Conservation (phyloP, 2,888 invertebrate species). For the Junonia oenone region DNA sequence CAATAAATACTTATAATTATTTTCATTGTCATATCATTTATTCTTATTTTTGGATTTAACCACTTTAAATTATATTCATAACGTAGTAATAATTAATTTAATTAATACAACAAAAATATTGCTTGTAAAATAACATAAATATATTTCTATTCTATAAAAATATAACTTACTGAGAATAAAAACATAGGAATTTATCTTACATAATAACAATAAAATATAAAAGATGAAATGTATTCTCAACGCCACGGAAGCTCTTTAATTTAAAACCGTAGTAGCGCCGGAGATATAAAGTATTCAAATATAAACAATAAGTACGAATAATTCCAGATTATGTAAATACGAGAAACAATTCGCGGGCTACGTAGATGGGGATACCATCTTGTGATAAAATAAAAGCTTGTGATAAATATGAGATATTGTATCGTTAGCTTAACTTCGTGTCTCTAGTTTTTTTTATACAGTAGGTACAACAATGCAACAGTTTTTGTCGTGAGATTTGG, state of each 20-base stretch:
- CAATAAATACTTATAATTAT: too few species aligned
- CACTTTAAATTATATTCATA: too few species aligned
- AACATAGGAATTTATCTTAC: not conserved
- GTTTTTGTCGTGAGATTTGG: too few species aligned
- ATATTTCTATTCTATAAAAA: not conserved
- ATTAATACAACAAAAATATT: too few species aligned
- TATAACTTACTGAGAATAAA: not conserved
- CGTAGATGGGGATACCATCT: not conserved
- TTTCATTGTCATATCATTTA: too few species aligned
- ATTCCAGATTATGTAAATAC: slow-evolving; percentile 1
- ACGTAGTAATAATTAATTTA: too few species aligned
- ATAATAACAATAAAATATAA: not conserved
- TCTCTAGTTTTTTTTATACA: too few species aligned
- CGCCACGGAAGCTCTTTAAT: not conserved
- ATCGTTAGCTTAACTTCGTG: too few species aligned
- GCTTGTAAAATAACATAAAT: too few species aligned
- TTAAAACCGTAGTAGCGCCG: not conserved
- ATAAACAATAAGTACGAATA: not conserved
- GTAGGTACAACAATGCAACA: too few species aligned
- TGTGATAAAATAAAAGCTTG: not conserved
- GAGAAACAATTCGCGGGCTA: not conserved
- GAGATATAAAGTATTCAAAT: not conserved
- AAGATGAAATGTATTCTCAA: not conserved
- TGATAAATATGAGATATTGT: not conserved
- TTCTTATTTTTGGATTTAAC: too few species aligned